Conservation (phyloP, 53 echinoderm and acorn worm genomes). For the Stichopus horrens region DNA sequence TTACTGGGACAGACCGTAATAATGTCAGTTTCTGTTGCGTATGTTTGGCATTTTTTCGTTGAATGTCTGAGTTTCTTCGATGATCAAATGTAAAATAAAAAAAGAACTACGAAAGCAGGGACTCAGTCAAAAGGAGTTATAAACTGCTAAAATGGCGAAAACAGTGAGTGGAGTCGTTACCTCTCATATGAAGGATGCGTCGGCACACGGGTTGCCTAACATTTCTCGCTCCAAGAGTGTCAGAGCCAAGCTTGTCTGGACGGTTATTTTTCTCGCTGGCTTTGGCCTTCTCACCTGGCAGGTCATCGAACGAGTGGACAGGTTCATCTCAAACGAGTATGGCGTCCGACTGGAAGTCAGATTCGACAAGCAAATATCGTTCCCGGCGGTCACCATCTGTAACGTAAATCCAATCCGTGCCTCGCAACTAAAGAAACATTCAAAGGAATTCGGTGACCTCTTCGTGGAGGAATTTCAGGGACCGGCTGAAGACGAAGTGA, state of each 20-base stretch:
- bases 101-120: neutral
- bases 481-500: no score
- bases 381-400: slow-evolving; percentile 82
- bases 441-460: neutral
- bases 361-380: slow-evolving; percentile 26
- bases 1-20: no score
- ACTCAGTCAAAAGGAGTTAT: neutral
- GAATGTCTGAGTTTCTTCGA: no score
- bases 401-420: slow-evolving; percentile 61
- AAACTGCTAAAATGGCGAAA: slow-evolving; percentile 5
- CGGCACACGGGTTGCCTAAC: slow-evolving; percentile 89
- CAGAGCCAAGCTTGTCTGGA: slow-evolving; percentile 56
- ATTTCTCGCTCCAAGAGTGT: slow-evolving; percentile 63
- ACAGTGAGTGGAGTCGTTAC: neutral
- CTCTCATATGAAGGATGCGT: slow-evolving; percentile 49
- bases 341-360: slow-evolving; percentile 64
- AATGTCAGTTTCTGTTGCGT: no score
- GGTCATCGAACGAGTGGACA: neutral
- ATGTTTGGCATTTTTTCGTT: no score
- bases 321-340: slow-evolving; percentile 20
- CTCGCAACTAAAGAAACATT: slow-evolving; percentile 8
- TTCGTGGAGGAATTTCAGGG: no score
- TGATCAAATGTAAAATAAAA: neutral
- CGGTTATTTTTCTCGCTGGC: slow-evolving; percentile 52
- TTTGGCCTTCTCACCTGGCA: slow-evolving; percentile 49